Conservation (phyloP, 2,113 vertebrate genomes). For the Otocyon megalotis region DNA sequence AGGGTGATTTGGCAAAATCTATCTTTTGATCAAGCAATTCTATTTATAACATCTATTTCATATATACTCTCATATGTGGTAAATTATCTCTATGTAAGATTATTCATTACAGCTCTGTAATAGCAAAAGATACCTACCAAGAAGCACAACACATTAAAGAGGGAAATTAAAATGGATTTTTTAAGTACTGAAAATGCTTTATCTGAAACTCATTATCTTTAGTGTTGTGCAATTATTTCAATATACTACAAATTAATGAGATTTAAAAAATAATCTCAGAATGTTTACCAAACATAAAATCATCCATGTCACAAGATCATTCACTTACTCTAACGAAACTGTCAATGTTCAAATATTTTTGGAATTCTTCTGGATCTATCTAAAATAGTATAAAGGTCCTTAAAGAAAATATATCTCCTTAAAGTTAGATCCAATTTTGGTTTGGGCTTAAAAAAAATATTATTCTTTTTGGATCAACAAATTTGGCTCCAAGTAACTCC, state of each 20-base stretch:
- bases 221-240: slow-evolving; percentile 21
- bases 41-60: slow-evolving; percentile 47
- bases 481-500: slow-evolving; percentile 39
- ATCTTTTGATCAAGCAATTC: not conserved
- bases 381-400: not conserved
- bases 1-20: not conserved
- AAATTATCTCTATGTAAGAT: slow-evolving; percentile 1
- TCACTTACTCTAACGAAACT: not conserved
- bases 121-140: not conserved
- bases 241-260: not conserved
- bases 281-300: slow-evolving; percentile 39
- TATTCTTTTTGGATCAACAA: slow-evolving; percentile 46
- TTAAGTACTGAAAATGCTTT: slow-evolving; percentile 25
- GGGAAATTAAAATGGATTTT: slow-evolving; percentile 32
- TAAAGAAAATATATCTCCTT: slow-evolving; percentile 27
- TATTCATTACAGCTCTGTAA: not conserved
- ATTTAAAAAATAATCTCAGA: slow-evolving; percentile 20
- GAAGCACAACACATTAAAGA: not conserved
- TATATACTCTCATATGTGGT: not conserved
- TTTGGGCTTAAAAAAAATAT: slow-evolving; percentile 19
- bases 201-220: slow-evolving; percentile 48
- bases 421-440: slow-evolving; percentile 13
- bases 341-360: slow-evolving; percentile 22
- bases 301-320: not conserved
- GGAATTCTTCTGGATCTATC: slow-evolving; percentile 14